Conservation (phyloP, 92 coral and sea anemone species). For the Epizoanthus illoricatus region DNA sequence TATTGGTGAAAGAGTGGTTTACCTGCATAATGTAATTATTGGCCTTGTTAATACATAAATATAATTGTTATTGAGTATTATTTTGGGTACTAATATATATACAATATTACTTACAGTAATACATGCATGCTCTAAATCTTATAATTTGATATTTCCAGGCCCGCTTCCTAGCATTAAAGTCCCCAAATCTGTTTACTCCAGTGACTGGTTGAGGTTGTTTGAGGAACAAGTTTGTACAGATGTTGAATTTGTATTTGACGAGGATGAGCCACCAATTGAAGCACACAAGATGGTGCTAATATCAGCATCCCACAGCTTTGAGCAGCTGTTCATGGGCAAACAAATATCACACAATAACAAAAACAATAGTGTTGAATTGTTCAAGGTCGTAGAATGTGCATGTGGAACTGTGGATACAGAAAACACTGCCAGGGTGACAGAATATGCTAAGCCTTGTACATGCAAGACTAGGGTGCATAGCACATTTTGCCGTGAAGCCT, state of each 20-base stretch:
- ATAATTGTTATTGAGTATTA: too few species aligned
- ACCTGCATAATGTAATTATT: too few species aligned
- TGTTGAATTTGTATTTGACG: conserved; percentile 57
- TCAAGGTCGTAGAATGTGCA: conserved; percentile 12
- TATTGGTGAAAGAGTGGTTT: too few species aligned
- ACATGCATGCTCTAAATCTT: neutral
- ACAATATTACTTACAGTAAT: neutral
- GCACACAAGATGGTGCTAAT: conserved; percentile 79
- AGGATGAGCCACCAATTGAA: conserved; percentile 53
- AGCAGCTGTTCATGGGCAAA: conserved; percentile 49
- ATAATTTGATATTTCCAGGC: conserved; percentile 37
- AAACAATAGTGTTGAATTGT: neutral
- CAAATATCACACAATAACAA: neutral
- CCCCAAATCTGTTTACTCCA: conserved; percentile 65
- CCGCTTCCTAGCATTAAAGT: conserved; percentile 66
- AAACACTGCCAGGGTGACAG: neutral
- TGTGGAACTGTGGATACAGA: neutral
- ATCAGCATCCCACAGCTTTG: conserved; percentile 62
- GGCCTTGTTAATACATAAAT: too few species aligned
- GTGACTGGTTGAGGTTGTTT: conserved; percentile 61
- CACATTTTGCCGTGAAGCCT: conserved; percentile 50
- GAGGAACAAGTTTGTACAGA: conserved; percentile 52
- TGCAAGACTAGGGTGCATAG: conserved; percentile 24
- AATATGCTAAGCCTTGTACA: neutral
- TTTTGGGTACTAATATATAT: too few species aligned